Evolutionary conservation across 2,888 invertebrate genomes (phyloP), one percentile per base, ranked within the genome.

Genomic region (Xestobium rufovillosum): DNA sequence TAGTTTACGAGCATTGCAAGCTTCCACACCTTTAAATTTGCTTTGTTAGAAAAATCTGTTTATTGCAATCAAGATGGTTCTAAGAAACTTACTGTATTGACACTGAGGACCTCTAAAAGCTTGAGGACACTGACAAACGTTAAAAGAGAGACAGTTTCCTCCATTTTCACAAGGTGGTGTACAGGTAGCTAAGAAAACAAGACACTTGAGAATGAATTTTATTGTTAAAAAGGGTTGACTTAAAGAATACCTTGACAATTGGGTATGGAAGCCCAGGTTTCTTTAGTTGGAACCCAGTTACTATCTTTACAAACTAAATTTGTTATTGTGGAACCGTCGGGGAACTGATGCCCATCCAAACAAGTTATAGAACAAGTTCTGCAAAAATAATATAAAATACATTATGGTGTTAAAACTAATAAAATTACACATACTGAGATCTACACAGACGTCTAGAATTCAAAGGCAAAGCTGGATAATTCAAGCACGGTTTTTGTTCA

Each of bases 111-210:
- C 84, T 42, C 76, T 72, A 51, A 70, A 83, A 2, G 75, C 74
- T 44, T 74, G 69, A 0, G 85, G 77, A 56, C 91, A 92, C 47
- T 83, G 79, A 49, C 91, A 92, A 2, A 75, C 70, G 55, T 89
- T 82, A 6, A 78, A 72, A 0, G 82, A 72, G 0, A 87, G 65
- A 57, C 91, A 92, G n/a, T 73, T 72, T 0, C 91, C 91, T 0
- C 83, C 87, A 56, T 91, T 87, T 41, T 71, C 59, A 55, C 91
- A 92, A 0, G 79, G 71, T 1, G 86, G 87, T 34, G 69, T 61
- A 47, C 84, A 84, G 13, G 72, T 70, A 3, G 81, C 76, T 75
- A 56, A 14, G 62, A 58, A 48, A 43, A 41, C 37, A 36, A 46
- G 14, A 8, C 14, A 4, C 6, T 4, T 14, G 9, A 4, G 6